phyloP scores from a whole-genome alignment of 2,113 vertebrate genomes.

The Oreochromis spilurus region DNA sequence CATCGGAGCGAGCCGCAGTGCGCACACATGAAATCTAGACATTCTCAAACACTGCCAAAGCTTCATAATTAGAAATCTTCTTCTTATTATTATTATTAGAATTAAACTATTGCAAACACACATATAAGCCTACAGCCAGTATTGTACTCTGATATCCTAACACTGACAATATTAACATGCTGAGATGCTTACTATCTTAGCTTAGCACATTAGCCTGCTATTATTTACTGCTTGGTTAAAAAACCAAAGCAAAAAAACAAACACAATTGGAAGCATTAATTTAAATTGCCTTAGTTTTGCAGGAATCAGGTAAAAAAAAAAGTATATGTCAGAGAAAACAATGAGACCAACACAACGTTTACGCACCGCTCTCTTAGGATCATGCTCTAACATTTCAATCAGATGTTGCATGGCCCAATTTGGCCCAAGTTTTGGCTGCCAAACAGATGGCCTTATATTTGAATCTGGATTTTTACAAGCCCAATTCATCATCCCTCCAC shows the following conservation, averaged over 20 bases:
- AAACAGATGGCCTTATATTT: neutral
- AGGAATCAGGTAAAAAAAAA: neutral
- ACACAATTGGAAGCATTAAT: too few species aligned
- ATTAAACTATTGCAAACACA: neutral
- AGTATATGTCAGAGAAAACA: neutral
- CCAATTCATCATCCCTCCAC: neutral
- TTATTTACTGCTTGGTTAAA: neutral
- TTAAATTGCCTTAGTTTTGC: neutral
- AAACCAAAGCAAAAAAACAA: neutral
- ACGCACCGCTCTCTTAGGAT: neutral
- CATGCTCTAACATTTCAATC: neutral
- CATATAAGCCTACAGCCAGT: neutral
- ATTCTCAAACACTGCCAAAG: neutral
- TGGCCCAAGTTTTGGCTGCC: neutral
- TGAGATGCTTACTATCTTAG: neutral
- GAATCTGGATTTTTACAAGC: neutral
- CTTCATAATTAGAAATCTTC: neutral
- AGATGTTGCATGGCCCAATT: neutral
- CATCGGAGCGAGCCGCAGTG: rapidly evolving
- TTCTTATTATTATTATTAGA: neutral
- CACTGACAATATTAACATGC: neutral
- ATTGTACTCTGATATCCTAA: neutral
- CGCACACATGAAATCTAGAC: neutral
- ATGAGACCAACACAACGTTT: neutral
- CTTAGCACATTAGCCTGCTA: neutral